Evolutionary conservation across 2,888 invertebrate species (phyloP).

Genomic region (Pyralis farinalis): DNA sequence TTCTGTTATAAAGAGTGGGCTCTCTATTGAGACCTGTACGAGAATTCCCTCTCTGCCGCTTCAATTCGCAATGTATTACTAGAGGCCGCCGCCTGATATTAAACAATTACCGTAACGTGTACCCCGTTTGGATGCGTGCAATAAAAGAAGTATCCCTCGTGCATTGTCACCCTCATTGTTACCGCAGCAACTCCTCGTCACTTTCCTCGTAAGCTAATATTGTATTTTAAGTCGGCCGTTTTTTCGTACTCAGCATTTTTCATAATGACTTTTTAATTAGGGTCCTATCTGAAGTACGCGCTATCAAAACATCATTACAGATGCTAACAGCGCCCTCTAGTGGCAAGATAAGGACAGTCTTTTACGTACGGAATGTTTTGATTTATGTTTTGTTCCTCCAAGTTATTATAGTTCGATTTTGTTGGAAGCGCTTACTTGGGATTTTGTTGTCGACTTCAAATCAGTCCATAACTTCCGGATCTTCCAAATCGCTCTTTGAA

Average conservation of each 20-base stretch:
- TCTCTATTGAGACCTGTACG: too few relatives aligned
- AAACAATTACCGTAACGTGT: too few relatives aligned
- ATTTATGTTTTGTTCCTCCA: slow-evolving; percentile 21
- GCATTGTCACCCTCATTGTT: too few relatives aligned
- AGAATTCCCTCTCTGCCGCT: too few relatives aligned
- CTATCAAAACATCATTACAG: slow-evolving; percentile 26
- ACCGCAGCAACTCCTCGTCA: too few relatives aligned
- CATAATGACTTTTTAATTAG: slow-evolving; percentile 33
- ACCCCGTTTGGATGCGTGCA: too few relatives aligned
- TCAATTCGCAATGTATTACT: too few relatives aligned
- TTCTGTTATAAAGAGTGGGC: too few relatives aligned
- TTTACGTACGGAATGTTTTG: slow-evolving; percentile 15
- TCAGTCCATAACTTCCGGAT: background rate
- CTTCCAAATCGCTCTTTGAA: background rate
- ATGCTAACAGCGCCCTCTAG: slow-evolving; percentile 17
- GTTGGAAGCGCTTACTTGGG: background rate
- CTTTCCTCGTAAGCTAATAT: too few relatives aligned
- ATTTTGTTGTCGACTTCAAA: background rate
- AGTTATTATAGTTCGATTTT: slow-evolving; percentile 1
- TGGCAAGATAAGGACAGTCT: slow-evolving; percentile 19
- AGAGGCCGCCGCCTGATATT: too few relatives aligned
- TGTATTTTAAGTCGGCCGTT: background rate
- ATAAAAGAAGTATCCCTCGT: too few relatives aligned
- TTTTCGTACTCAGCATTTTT: slow-evolving; percentile 13
- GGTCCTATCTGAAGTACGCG: slow-evolving; percentile 18